Evolutionary conservation across 2,797 vertebrate species (phyloP).

Genomic region (Phoeniculus purpureus): DNA sequence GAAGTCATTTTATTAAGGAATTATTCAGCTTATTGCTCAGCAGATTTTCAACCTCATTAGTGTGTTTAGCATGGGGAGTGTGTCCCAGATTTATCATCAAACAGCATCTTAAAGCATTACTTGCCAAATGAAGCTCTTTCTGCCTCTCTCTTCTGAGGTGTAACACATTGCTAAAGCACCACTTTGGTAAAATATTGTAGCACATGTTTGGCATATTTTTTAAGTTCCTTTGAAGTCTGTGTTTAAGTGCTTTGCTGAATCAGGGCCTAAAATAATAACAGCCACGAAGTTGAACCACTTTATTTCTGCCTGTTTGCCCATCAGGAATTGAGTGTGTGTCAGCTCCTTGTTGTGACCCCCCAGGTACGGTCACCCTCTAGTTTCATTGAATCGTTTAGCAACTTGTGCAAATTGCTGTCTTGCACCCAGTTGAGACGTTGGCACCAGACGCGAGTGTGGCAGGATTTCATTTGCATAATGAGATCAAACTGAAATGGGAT

Average conservation of each 20-base stretch:
- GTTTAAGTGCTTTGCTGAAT: conserved; percentile 53
- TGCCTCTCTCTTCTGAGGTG: neutral
- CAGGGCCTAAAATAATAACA: conserved; percentile 32
- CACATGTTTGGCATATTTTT: neutral
- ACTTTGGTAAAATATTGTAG: conserved; percentile 25
- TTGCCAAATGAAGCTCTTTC: neutral
- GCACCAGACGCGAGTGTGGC: neutral
- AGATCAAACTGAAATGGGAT: conserved; percentile 45
- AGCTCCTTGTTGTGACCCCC: neutral
- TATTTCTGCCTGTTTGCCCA: conserved; percentile 9
- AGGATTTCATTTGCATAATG: conserved; percentile 5
- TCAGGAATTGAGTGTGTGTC: neutral
- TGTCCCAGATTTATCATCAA: neutral
- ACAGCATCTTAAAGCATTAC: neutral
- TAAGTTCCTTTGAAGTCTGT: conserved; percentile 26
- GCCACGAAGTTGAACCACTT: neutral
- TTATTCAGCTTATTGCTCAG: conserved; percentile 44
- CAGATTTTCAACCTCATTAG: conserved; percentile 7
- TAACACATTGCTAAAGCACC: neutral
- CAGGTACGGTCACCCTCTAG: neutral
- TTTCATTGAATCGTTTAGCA: neutral
- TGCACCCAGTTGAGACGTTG: neutral
- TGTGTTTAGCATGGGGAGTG: neutral
- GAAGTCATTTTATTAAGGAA: conserved; percentile 28
- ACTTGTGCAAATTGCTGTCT: neutral